These are phyloP conservation scores for Xenopus tropicalis DNA, from an alignment of 2,113 vertebrate species.

Conservation along the genomic window DNA sequence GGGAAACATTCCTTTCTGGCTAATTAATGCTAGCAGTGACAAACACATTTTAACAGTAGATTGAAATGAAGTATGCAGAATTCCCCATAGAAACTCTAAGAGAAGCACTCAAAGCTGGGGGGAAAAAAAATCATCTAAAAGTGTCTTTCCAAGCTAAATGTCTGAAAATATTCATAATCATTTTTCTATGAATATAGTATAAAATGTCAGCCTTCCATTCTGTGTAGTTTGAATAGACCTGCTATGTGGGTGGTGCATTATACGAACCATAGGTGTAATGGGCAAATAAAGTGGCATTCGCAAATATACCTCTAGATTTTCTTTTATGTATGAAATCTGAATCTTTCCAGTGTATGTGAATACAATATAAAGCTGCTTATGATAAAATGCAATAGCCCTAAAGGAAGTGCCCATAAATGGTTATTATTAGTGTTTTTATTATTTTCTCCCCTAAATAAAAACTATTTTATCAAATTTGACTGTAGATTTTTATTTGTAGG, in stretches of 20 bases:
- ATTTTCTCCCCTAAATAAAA: too few species aligned
- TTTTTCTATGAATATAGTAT: slow-evolving; percentile 32
- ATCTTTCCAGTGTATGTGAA: too few species aligned
- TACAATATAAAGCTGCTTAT: too few species aligned
- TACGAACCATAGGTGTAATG: not conserved
- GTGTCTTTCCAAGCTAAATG: not conserved
- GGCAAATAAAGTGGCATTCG: not conserved
- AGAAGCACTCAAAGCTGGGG: not conserved
- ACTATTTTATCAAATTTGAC: too few species aligned
- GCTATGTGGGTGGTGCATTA: not conserved
- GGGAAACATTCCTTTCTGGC: slow-evolving; percentile 36
- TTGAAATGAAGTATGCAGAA: not conserved
- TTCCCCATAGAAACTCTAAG: slow-evolving; percentile 16
- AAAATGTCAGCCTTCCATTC: slow-evolving; percentile 22
- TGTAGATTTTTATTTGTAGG: too few species aligned
- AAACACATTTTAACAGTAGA: slow-evolving; percentile 20
- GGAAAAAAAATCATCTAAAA: not conserved
- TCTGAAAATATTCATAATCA: not conserved
- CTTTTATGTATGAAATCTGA: too few species aligned
- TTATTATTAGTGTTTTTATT: too few species aligned
- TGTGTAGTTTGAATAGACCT: not conserved
- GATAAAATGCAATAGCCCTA: too few species aligned
- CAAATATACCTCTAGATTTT: too few species aligned
- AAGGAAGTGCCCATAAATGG: too few species aligned
- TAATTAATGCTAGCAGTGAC: slow-evolving; percentile 43